Conservation (phyloP, 92 coral and sea anemone genomes). For the Porites lobata region DNA sequence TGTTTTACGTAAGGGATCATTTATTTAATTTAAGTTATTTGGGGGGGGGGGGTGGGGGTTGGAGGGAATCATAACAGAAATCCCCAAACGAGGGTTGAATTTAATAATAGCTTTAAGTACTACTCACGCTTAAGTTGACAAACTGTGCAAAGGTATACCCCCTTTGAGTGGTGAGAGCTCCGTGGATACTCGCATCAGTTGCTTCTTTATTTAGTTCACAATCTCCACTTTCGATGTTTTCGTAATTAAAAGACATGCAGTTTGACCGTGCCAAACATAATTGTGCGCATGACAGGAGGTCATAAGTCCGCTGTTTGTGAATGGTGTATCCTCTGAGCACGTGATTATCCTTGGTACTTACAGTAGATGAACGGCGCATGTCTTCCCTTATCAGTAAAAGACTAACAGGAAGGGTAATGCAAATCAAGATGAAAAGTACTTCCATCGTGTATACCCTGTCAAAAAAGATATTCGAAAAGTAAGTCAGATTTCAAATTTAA, state of each 20-base stretch:
- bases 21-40: too few species aligned
- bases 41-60: too few species aligned
- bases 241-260: constrained; percentile 80
- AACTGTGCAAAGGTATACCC: constrained; percentile 62
- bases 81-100: not conserved
- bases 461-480: too few species aligned
- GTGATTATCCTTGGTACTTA: constrained; percentile 57
- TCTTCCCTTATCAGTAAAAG: constrained; percentile 7
- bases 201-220: constrained; percentile 65
- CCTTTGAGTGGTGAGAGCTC: constrained; percentile 5
- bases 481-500: too few species aligned
- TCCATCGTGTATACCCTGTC: not conserved
- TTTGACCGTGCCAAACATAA: constrained; percentile 60
- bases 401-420: not conserved
- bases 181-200: not conserved
- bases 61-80: too few species aligned
- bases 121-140: constrained; percentile 39
- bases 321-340: constrained; percentile 64
- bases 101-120: too few species aligned
- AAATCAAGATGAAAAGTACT: not conserved
- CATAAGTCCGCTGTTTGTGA: constrained; percentile 63
- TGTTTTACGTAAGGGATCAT: too few species aligned
- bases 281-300: constrained; percentile 75
- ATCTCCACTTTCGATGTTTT: constrained; percentile 49
- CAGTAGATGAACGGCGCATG: constrained; percentile 46